These are phyloP conservation scores for Paradoxurus hermaphroditus DNA, from an alignment of 2,113 vertebrate genomes.

Conservation along the genomic window DNA sequence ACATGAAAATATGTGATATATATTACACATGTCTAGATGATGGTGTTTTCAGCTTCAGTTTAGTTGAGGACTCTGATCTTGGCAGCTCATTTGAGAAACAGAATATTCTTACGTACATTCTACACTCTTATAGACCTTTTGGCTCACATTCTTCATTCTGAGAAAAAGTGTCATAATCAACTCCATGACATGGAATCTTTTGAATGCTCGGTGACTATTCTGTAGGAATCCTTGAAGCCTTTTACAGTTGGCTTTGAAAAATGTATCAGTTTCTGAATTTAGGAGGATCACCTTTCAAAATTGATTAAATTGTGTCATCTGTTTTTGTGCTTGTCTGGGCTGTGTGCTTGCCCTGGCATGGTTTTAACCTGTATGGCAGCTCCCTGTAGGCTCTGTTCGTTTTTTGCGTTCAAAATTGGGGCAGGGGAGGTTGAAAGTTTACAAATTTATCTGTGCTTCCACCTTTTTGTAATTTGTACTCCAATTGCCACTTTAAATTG, in stretches of 20 bases:
- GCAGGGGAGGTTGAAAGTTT: neutral
- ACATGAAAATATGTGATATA: neutral
- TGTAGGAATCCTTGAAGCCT: neutral
- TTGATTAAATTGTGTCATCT: neutral
- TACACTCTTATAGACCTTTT: neutral
- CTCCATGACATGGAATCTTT: neutral
- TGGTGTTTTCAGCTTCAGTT: neutral
- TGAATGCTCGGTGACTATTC: neutral
- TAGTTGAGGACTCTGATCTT: neutral
- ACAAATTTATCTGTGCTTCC: neutral
- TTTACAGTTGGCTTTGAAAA: neutral
- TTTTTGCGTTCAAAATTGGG: neutral
- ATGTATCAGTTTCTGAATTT: slow-evolving; percentile 18
- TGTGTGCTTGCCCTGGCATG: neutral
- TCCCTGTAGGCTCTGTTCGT: neutral
- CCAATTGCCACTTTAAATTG: neutral
- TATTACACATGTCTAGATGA: neutral
- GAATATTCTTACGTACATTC: neutral
- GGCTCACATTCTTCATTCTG: neutral
- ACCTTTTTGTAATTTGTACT: neutral
- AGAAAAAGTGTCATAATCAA: neutral
- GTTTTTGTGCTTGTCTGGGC: neutral
- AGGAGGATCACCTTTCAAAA: slow-evolving; percentile 11
- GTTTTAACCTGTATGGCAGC: neutral
- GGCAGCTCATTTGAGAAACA: slow-evolving; percentile 5